A percentile compares a stretch with the other conserved stretches of the same genome.
Conservation (phyloP, 64 coral and sea anemone species). For the Stichodactyla mertensii region DNA sequence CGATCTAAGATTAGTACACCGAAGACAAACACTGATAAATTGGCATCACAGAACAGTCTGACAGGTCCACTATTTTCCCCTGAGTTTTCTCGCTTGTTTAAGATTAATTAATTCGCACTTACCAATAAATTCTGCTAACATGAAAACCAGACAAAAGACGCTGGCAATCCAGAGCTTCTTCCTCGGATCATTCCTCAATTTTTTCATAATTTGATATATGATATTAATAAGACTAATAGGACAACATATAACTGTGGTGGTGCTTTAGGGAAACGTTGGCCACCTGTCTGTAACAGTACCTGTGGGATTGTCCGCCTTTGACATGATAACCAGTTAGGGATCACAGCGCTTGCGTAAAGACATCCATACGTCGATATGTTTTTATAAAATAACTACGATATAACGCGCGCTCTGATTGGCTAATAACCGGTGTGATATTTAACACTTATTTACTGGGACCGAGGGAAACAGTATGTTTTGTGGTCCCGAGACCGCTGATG, state of each 20-base stretch:
- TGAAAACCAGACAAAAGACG: conserved; percentile 51
- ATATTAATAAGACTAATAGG: not conserved
- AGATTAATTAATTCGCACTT: not conserved
- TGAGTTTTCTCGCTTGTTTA: not conserved
- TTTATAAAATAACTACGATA: not conserved
- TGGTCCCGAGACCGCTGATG: too few species aligned
- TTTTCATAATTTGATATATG: conserved; percentile 34
- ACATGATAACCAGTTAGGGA: not conserved
- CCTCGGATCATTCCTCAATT: conserved; percentile 24
- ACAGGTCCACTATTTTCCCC: too few species aligned
- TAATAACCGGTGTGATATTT: too few species aligned
- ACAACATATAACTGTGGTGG: not conserved
- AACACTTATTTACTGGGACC: too few species aligned
- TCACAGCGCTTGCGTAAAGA: not conserved
- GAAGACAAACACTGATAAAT: not conserved
- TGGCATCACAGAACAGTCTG: conserved; percentile 37
- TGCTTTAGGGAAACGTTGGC: not conserved
- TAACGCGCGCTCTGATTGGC: too few species aligned
- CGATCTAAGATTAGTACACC: not conserved
- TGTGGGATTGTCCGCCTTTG: not conserved
- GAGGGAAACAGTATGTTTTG: too few species aligned
- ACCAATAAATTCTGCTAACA: conserved; percentile 81
- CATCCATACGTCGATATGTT: not conserved
- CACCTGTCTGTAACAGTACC: not conserved
- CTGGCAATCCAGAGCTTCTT: conserved; percentile 47